phyloP scores from a whole-genome alignment of 1,140 invertebrate species.

The Micrasema minimum region DNA sequence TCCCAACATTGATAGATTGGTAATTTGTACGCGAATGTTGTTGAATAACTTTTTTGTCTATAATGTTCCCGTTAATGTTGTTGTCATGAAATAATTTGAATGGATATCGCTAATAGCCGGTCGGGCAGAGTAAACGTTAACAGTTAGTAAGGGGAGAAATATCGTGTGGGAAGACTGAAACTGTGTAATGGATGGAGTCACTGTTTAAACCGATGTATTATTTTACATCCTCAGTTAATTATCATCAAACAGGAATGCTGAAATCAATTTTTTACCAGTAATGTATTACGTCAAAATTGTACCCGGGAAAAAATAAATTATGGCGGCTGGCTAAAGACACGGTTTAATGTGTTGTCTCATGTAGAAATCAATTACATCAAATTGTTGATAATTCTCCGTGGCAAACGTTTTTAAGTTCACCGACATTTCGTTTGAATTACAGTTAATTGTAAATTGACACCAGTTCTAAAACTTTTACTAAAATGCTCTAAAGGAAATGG shows the following conservation, averaged over 20 bases:
- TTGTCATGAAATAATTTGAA: conserved; percentile 27
- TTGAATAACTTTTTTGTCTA: neutral
- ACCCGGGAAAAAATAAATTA: too few relatives aligned
- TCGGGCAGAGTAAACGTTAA: conserved; percentile 1
- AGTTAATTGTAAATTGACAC: too few relatives aligned
- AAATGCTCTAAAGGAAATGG: too few relatives aligned
- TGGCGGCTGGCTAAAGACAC: too few relatives aligned
- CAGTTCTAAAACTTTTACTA: too few relatives aligned
- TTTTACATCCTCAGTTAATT: conserved; percentile 51
- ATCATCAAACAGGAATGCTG: conserved; percentile 42
- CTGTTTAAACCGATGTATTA: conserved; percentile 46
- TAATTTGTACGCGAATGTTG: neutral
- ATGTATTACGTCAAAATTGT: conserved; percentile 5
- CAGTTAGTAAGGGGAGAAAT: neutral
- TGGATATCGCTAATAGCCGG: conserved; percentile 16
- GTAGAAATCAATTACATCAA: too few relatives aligned
- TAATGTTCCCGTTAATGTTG: conserved; percentile 1
- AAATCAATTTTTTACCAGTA: conserved; percentile 43
- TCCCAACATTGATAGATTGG: conserved; percentile 1
- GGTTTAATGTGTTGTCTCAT: too few relatives aligned
- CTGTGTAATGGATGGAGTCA: conserved; percentile 48
- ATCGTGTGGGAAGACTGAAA: conserved; percentile 44
- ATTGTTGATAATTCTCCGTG: too few relatives aligned
- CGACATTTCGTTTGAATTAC: too few relatives aligned
- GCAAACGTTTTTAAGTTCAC: too few relatives aligned